A percentile compares a stretch with the other conserved stretches of the same genome.
phyloP scores from a whole-genome alignment of 2,888 invertebrate species.

The Andrena dorsata region DNA sequence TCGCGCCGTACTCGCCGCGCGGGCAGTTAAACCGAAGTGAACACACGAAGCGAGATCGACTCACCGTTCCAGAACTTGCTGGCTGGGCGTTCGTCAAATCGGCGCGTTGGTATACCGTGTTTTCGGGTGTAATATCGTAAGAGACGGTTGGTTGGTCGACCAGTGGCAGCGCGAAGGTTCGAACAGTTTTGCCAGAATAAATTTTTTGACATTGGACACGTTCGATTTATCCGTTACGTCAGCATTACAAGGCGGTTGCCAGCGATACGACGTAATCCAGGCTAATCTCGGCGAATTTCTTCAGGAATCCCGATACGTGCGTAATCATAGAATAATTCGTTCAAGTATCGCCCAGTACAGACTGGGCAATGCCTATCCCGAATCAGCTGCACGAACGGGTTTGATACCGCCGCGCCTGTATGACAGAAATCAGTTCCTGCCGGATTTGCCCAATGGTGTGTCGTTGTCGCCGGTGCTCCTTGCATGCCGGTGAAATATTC shows the following conservation, averaged over 20 bases:
- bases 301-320: slow-evolving; percentile 6
- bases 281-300: slow-evolving; percentile 40
- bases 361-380: not conserved
- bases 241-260: slow-evolving; percentile 37
- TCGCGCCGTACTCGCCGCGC: not conserved
- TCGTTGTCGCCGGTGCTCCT: not conserved
- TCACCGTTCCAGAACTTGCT: not conserved
- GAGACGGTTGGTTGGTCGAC: not conserved
- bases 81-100: slow-evolving; percentile 1
- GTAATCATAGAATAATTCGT: slow-evolving; percentile 18
- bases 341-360: slow-evolving; percentile 17
- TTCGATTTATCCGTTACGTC: slow-evolving; percentile 46
- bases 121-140: not conserved
- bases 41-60: not conserved
- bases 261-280: slow-evolving; percentile 54
- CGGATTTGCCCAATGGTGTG: slow-evolving; percentile 28
- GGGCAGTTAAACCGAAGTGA: not conserved
- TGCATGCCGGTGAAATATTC: not conserved
- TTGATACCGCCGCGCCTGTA: slow-evolving; percentile 10
- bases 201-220: not conserved
- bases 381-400: not conserved
- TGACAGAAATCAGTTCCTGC: slow-evolving; percentile 11
- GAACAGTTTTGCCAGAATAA: not conserved
- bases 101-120: not conserved
- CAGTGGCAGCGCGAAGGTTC: not conserved